Conservation (phyloP, 2,888 invertebrate species). For the Sceliomorpha sp. region DNA sequence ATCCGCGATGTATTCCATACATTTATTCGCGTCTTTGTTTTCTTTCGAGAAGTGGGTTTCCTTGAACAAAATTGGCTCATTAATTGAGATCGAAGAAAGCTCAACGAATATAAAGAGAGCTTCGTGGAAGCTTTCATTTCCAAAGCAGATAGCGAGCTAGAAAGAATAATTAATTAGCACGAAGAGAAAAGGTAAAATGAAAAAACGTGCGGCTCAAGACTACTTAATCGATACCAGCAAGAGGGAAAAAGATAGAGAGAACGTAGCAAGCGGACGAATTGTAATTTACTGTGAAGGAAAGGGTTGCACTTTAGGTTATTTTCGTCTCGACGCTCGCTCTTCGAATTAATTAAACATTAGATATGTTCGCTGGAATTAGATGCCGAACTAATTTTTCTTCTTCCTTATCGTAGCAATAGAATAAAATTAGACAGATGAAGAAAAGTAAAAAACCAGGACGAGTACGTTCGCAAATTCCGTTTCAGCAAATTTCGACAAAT, state of each 20-base stretch:
- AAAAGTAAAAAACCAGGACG: too few species aligned
- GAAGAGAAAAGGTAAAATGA: constrained; percentile 37
- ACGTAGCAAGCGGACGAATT: constrained; percentile 29
- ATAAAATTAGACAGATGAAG: neutral
- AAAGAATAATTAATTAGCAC: constrained; percentile 56
- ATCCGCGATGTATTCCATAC: constrained; percentile 20
- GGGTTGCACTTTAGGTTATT: constrained; percentile 11
- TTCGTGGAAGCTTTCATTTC: constrained; percentile 50
- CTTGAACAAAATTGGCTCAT: constrained; percentile 48
- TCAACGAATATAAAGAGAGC: constrained; percentile 50
- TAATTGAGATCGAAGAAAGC: constrained; percentile 55
- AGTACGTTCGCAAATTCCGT: too few species aligned
- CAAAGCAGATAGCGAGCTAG: constrained; percentile 47
- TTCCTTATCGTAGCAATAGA: constrained; percentile 9
- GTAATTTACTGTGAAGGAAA: constrained; percentile 27
- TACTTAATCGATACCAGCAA: constrained; percentile 44
- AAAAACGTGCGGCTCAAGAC: constrained; percentile 32
- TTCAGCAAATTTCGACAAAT: too few species aligned
- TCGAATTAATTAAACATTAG: constrained; percentile 29
- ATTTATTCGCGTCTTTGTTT: constrained; percentile 44
- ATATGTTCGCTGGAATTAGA: constrained; percentile 17
- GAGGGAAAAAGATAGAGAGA: too few species aligned
- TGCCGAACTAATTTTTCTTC: constrained; percentile 15
- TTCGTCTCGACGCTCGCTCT: constrained; percentile 9
- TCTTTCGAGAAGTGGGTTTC: constrained; percentile 36